Conservation (phyloP, 2,888 invertebrate genomes). For the Oligia fasciuncula region DNA sequence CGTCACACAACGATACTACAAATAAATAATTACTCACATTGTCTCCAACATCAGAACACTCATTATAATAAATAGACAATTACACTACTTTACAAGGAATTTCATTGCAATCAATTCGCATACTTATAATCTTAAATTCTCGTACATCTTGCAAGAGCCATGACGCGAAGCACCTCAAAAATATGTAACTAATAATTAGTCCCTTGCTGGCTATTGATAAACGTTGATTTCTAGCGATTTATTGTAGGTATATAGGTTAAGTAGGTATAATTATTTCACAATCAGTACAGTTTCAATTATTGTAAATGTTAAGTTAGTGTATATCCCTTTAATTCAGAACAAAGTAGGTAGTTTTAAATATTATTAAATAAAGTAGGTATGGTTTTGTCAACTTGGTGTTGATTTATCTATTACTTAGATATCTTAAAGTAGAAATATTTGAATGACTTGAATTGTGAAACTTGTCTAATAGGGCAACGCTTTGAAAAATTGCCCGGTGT, state of each 20-base stretch:
- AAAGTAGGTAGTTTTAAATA: conserved; percentile 6
- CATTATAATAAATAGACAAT: conserved; percentile 70
- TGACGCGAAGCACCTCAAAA: conserved; percentile 72
- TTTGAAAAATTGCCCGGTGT: conserved; percentile 4
- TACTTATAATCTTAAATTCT: conserved; percentile 50
- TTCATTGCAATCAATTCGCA: conserved; percentile 60
- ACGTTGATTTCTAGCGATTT: conserved; percentile 66
- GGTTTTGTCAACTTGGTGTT: conserved; percentile 16
- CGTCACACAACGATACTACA: conserved; percentile 57
- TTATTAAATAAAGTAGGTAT: not conserved
- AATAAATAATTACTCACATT: conserved; percentile 62
- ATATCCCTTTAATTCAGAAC: conserved; percentile 17
- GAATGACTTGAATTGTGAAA: not conserved
- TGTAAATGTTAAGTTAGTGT: conserved; percentile 8
- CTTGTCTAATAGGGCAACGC: conserved; percentile 5
- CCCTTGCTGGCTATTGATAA: conserved; percentile 43
- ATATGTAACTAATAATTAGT: conserved; percentile 54
- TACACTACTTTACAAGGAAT: conserved; percentile 65
- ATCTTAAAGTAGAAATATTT: not conserved
- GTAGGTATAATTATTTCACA: conserved; percentile 47
- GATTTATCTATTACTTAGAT: not conserved
- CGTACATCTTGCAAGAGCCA: conserved; percentile 64
- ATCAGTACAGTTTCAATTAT: conserved; percentile 51
- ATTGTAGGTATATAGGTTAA: conserved; percentile 14
- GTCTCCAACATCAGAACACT: conserved; percentile 66